Conservation (phyloP, 2,888 invertebrate species). For the Ecdyonurus torrentis region DNA sequence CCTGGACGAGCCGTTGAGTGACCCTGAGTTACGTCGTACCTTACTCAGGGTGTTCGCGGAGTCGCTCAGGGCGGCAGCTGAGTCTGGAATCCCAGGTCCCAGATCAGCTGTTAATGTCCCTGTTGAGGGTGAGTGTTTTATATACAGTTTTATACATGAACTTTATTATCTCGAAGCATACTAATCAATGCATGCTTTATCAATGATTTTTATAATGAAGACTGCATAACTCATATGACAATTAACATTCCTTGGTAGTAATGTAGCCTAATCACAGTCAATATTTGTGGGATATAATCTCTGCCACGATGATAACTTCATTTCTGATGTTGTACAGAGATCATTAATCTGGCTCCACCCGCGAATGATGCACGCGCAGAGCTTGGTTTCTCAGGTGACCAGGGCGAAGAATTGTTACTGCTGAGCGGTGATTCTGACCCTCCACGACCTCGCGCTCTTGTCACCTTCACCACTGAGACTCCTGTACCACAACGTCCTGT, state of each 20-base stretch:
- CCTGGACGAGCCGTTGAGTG: conserved; percentile 34
- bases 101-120: neutral
- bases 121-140: neutral
- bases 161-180: no score
- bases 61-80: conserved; percentile 16
- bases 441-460: neutral
- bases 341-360: neutral
- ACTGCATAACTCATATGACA: neutral
- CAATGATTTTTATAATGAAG: no score
- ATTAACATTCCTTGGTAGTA: no score
- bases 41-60: conserved; percentile 55
- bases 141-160: no score
- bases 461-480: neutral
- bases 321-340: no score
- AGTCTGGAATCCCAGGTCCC: neutral
- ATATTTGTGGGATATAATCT: no score
- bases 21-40: conserved; percentile 57
- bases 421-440: neutral
- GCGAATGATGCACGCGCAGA: neutral
- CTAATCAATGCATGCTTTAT: no score
- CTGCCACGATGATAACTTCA: no score
- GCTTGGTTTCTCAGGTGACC: neutral
- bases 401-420: neutral
- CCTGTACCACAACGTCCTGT: neutral
- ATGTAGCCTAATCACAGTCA: no score